Base-by-base conservation (phyloP, 53 echinoderm and acorn worm species). In the Patiria pectinifera region DNA sequence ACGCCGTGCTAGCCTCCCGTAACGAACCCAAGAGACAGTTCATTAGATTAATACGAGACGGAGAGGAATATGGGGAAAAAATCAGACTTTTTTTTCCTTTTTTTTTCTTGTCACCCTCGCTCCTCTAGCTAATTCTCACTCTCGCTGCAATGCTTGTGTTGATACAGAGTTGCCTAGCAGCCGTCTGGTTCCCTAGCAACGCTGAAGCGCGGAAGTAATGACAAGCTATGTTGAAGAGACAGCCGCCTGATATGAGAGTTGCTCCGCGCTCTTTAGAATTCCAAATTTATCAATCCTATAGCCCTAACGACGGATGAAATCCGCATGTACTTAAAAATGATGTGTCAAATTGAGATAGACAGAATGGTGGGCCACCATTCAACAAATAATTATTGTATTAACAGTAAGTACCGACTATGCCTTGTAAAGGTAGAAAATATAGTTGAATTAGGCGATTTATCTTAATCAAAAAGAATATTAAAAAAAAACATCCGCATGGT, bases 151-250 rank as follows among this genome's bases (percentile, higher is more conserved):
- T n/a, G 24, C 74, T 74, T n/a, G 74, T n/a, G 74, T 74, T 74
- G 74, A 74, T 82, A 24, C 60, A 58, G 60, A 10, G 82, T 82
- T 82, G 60, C 82, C 82, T 53, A 24, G 82, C 59, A 59, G 11
- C 82, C 22, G 19, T 4, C 58, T 6, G 6, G 82, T 53, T 82
- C 22, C 82, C 59, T 82, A 82, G 82, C 82, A 59, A 82, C 82
- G 60, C 58, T 59, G 60, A 58, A 53, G 82, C 82, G 21, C 21
- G 58, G 23, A 82, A 82, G 18, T 82, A 19, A 45, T 48, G 10
- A 48, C 43, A 12, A 10, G 25, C 76, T 25, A 2, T 12, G 25
- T 5, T 76, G 25, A n/a, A 22, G 24, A 78, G 45, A 2, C 78
- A 45, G 35, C 43, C 45, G 78, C 43, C 11, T 15, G 21, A 15